Evolutionary conservation across 2,797 vertebrate species (phyloP).

Genomic region (Spinus olivaceus): DNA sequence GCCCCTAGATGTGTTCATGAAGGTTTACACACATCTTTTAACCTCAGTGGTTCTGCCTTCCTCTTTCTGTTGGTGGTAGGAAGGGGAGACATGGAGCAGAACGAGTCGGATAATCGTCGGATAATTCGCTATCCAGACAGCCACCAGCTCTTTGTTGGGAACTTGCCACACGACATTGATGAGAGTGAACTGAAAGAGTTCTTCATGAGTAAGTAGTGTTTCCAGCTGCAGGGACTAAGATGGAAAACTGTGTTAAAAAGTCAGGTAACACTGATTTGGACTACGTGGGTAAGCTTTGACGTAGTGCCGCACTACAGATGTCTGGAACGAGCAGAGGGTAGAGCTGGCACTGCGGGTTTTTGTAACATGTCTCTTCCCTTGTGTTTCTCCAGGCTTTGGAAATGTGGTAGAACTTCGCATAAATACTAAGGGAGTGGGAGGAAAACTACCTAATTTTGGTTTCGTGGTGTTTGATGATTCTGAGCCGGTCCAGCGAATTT

Average conservation of each 20-base stretch:
- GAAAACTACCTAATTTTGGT: conserved; percentile 97
- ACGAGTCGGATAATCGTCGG: conserved; percentile 89
- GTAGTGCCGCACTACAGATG: background rate
- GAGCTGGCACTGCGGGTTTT: background rate
- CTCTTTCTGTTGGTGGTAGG: conserved; percentile 66
- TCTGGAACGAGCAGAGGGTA: background rate
- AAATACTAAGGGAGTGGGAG: conserved; percentile 96
- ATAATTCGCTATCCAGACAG: conserved; percentile 93
- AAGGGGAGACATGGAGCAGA: conserved; percentile 87
- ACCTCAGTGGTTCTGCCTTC: background rate
- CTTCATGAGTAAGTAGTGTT: conserved; percentile 90
- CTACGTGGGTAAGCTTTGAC: rapidly evolving
- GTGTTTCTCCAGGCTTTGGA: conserved; percentile 84
- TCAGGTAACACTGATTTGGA: rapidly evolving
- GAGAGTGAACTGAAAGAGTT: conserved; percentile 98
- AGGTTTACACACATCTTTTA: rapidly evolving
- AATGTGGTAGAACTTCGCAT: conserved; percentile 96
- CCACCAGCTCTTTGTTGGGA: conserved; percentile 98
- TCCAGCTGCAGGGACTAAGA: background rate
- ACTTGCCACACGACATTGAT: conserved; percentile 97
- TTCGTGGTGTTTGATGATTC: conserved; percentile 98
- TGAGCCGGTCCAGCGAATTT: conserved; percentile 94
- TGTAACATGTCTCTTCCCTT: background rate
- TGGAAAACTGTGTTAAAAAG: background rate
- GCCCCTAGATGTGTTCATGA: background rate